Evolutionary conservation across 2,888 invertebrate species (phyloP).

Genomic region (Tricholauxania praeusta): DNA sequence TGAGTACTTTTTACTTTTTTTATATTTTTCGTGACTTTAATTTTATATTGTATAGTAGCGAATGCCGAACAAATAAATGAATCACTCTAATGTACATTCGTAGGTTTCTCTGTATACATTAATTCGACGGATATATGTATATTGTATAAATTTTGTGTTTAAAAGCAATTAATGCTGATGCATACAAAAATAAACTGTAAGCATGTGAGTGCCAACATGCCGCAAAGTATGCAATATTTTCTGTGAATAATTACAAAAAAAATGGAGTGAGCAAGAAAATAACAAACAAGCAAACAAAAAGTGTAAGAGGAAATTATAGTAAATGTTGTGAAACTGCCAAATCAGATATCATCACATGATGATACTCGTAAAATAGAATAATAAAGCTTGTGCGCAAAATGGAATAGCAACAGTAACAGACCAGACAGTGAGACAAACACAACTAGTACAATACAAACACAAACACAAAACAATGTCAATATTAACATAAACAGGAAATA

Average conservation of each 20-base stretch:
- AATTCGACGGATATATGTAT: no score
- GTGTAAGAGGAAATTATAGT: conserved; percentile 16
- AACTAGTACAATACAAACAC: neutral
- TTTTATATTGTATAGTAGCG: no score
- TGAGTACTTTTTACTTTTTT: no score
- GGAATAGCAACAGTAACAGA: neutral
- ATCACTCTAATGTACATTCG: no score
- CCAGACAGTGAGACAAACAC: neutral
- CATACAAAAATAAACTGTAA: conserved; percentile 17
- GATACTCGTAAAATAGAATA: conserved; percentile 13
- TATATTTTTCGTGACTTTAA: no score
- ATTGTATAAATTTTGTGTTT: conserved; percentile 43
- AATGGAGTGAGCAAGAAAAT: neutral
- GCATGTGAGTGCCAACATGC: neutral
- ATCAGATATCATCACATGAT: conserved; percentile 21
- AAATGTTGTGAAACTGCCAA: conserved; percentile 27
- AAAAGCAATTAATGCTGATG: conserved; percentile 49
- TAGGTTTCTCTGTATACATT: no score
- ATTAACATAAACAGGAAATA: conserved; percentile 3
- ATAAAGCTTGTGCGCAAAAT: conserved; percentile 5
- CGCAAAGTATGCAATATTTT: neutral
- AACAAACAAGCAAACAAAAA: neutral
- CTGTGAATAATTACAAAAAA: neutral
- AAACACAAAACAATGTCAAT: conserved; percentile 12
- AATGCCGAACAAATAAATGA: no score